Evolutionary conservation across 2,888 invertebrate species (phyloP), one percentile per base, ranked within the genome.

Genomic region (Cosmopolites sordidus): DNA sequence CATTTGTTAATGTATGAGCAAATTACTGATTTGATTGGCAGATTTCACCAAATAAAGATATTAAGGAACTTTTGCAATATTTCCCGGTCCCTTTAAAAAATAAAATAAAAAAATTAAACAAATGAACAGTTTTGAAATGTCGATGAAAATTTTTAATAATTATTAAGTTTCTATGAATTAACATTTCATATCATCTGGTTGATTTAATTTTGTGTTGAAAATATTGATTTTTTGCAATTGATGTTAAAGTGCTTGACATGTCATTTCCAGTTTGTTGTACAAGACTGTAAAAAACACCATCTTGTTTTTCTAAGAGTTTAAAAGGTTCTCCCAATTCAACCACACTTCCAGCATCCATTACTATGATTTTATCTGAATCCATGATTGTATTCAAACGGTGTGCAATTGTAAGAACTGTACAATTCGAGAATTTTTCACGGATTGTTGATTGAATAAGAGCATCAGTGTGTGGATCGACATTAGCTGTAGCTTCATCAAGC

Each of bases 321-420:
- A 80, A 81, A 0, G 94, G 92, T 64, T 85, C 83, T 2, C 86
- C 91, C 27, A 86, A 81, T 71, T 94, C 92, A 0, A 81, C 80
- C 68, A 84, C 78, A 5, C 37, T 81, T 0, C 91, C 91, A 18
- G 84, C 83, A 67, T 89, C 86, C 80, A 91, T 83, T n/a, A 90
- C 89, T 60, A 90, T 69, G 49, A 90, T 84, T 72, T 83, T 81
- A 74, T 89, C 87, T 0, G 86, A 87, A 73, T 92, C 89, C 85
- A 91, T 89, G 43, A 91, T 85, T 0, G 91, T 91, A 66, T 90
- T 83, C 4, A 92, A 78, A 33, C 91, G 79, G 72, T 91, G 90
- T 22, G 90, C 90, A 39, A 91, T 87, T 0, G 89, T 90, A 27
- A 91, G 77, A 18, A 91, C 89, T 0, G 89, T 89, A 68, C 89